phyloP scores from a whole-genome alignment of 2,113 vertebrate species.

The Sprattus sprattus region DNA sequence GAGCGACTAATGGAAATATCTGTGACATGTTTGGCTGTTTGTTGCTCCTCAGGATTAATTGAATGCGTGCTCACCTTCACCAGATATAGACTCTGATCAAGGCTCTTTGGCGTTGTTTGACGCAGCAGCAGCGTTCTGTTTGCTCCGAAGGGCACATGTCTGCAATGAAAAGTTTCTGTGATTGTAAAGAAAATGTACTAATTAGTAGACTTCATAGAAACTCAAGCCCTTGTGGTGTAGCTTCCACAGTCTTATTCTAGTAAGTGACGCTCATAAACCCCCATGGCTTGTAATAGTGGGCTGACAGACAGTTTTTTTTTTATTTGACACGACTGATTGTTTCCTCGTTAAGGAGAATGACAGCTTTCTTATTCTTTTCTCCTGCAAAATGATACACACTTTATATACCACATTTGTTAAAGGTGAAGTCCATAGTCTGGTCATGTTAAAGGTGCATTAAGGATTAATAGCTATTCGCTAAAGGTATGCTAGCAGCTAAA shows the following conservation, averaged over 20 bases:
- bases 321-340: neutral
- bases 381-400: neutral
- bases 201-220: neutral
- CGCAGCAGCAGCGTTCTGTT: neutral
- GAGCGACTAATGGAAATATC: constrained; percentile 35
- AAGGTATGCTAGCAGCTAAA: too few relatives aligned
- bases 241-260: neutral
- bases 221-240: neutral
- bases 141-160: neutral
- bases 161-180: neutral
- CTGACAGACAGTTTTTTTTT: neutral
- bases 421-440: too few relatives aligned
- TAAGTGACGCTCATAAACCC: neutral
- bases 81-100: constrained; percentile 24
- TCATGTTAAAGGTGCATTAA: too few relatives aligned
- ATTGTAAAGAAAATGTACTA: neutral
- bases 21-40: constrained; percentile 34
- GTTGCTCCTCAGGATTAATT: constrained; percentile 19
- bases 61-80: constrained; percentile 10
- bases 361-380: neutral
- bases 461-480: too few relatives aligned
- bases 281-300: neutral
- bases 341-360: neutral
- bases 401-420: neutral
- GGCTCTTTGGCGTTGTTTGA: neutral